A percentile compares a stretch with the other conserved stretches of the same genome.
Conservation (phyloP, 2,888 invertebrate genomes). For the Drosophila atroscutellata region DNA sequence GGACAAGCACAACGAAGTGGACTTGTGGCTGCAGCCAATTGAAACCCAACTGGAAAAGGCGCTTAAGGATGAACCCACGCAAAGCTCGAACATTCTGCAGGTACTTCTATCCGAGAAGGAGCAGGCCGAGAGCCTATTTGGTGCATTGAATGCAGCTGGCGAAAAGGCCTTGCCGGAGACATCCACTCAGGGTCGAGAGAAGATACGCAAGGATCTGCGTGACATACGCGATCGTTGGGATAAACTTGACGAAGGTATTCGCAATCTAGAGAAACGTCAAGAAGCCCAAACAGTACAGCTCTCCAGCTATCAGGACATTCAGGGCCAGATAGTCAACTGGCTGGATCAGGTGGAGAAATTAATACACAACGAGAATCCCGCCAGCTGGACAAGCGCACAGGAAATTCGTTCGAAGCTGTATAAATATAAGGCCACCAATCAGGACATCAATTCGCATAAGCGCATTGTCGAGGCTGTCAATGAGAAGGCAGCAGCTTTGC, state of each 20-base stretch:
- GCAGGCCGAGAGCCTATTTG: conserved; percentile 92
- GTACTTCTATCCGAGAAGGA: conserved; percentile 92
- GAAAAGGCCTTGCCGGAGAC: conserved; percentile 97
- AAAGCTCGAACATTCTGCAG: conserved; percentile 89
- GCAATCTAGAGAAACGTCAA: conserved; percentile 93
- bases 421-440: conserved; percentile 93
- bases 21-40: conserved; percentile 91
- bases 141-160: conserved; percentile 90
- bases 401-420: conserved; percentile 93
- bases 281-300: conserved; percentile 93
- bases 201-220: conserved; percentile 93
- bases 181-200: conserved; percentile 95
- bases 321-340: conserved; percentile 94
- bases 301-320: conserved; percentile 93
- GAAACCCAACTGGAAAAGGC: conserved; percentile 89
- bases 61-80: conserved; percentile 89
- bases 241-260: conserved; percentile 92
- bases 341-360: conserved; percentile 93
- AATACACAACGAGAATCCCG: conserved; percentile 89
- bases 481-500: conserved; percentile 92
- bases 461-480: conserved; percentile 95
- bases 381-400: conserved; percentile 91
- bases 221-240: conserved; percentile 95
- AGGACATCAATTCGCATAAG: conserved; percentile 96
- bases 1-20: conserved; percentile 90